Conservation (phyloP, 1,140 invertebrate species). For the Solenopsis invicta region DNA sequence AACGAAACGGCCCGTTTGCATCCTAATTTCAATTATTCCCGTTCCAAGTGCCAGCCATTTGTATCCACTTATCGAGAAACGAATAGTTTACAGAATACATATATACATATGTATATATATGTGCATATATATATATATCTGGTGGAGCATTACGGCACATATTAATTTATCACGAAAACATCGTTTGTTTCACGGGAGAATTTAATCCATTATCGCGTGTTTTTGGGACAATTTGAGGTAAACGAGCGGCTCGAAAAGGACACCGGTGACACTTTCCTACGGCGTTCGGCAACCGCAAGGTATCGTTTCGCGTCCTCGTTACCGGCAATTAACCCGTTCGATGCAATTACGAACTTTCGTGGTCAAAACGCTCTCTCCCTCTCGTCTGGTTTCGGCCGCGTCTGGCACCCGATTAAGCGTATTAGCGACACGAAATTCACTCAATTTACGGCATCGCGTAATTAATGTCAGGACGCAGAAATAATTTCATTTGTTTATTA, state of each 20-base stretch:
- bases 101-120: not conserved
- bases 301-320: constrained; percentile 74
- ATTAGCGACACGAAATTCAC: constrained; percentile 68
- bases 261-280: constrained; percentile 30
- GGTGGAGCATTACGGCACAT: not conserved
- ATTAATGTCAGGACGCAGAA: constrained; percentile 74
- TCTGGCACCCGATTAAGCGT: constrained; percentile 71
- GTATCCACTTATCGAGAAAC: constrained; percentile 26
- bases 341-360: constrained; percentile 76
- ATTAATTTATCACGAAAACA: constrained; percentile 25
- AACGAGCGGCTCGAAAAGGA: constrained; percentile 40
- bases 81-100: constrained; percentile 22
- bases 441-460: constrained; percentile 72
- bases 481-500: constrained; percentile 75
- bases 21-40: constrained; percentile 28
- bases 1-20: not conserved
- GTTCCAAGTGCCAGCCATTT: not conserved
- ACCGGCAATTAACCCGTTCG: constrained; percentile 72
- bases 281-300: constrained; percentile 60
- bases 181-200: constrained; percentile 4
- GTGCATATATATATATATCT: not conserved
- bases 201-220: constrained; percentile 45
- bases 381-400: constrained; percentile 65
- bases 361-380: constrained; percentile 67
- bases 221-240: constrained; percentile 26